phyloP scores from a whole-genome alignment of 2,113 vertebrate species.

The Kryptolebias marmoratus region DNA sequence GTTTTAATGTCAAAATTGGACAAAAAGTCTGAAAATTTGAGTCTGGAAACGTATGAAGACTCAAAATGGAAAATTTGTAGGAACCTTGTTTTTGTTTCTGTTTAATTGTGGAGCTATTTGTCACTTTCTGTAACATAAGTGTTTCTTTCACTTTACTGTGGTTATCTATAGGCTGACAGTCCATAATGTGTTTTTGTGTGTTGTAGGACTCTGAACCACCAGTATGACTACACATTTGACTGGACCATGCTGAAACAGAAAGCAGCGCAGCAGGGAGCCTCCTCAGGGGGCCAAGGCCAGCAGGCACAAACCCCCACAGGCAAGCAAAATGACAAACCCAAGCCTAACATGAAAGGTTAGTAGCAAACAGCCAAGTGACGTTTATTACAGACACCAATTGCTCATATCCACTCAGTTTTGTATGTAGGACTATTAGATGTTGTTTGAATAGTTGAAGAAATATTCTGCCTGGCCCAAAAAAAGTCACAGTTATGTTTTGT shows the following conservation, averaged over 20 bases:
- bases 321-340: slow-evolving; percentile 99
- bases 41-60: no score
- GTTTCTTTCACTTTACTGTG: no score
- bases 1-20: no score
- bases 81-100: no score
- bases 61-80: no score
- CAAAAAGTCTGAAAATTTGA: no score
- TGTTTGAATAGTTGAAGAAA: slow-evolving; percentile 16
- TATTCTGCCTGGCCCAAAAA: slow-evolving; percentile 8
- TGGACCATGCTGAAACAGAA: slow-evolving; percentile 99
- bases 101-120: no score
- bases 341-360: slow-evolving; percentile 99
- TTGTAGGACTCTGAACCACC: slow-evolving; percentile 96
- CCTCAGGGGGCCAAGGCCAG: slow-evolving; percentile 98
- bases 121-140: no score
- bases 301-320: slow-evolving; percentile 99
- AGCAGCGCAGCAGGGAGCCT: slow-evolving; percentile 98
- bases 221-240: slow-evolving; percentile 99
- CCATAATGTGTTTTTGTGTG: slow-evolving; percentile 6
- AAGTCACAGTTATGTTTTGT: background rate
- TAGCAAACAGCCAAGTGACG: slow-evolving; percentile 99
- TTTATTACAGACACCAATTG: slow-evolving; percentile 85
- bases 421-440: slow-evolving; percentile 40
- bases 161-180: no score
- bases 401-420: slow-evolving; percentile 64